Evolutionary conservation across 2,797 vertebrate genomes (phyloP).

Genomic region (Trachops cirrhosus): DNA sequence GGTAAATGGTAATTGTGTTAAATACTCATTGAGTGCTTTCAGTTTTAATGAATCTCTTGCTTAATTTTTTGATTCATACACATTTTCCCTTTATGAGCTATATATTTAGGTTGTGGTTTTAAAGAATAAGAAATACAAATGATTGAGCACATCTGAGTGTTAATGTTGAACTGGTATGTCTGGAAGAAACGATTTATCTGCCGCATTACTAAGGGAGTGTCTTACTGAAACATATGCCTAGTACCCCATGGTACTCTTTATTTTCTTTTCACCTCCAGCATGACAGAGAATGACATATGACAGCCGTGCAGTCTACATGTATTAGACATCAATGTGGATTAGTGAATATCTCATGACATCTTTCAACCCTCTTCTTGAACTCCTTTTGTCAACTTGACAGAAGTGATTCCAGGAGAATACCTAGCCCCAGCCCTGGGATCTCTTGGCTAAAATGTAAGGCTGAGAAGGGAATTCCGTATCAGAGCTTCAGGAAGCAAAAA

Average conservation of each 20-base stretch:
- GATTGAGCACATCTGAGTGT: neutral
- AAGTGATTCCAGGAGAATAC: slow-evolving; percentile 67
- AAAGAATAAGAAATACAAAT: neutral
- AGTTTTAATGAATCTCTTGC: neutral
- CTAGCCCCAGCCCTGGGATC: slow-evolving; percentile 47
- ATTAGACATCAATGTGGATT: slow-evolving; percentile 73
- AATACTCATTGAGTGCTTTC: slow-evolving; percentile 30
- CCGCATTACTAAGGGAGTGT: neutral
- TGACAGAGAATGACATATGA: slow-evolving; percentile 72
- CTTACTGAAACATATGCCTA: slow-evolving; percentile 42
- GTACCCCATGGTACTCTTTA: slow-evolving; percentile 42
- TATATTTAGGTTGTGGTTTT: neutral
- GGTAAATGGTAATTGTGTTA: neutral
- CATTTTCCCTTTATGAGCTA: neutral
- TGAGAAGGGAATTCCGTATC: slow-evolving; percentile 45
- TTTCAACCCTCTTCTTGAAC: slow-evolving; percentile 64
- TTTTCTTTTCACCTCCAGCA: slow-evolving; percentile 62
- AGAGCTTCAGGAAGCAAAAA: slow-evolving; percentile 54
- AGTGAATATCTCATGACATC: slow-evolving; percentile 71
- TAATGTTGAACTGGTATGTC: neutral
- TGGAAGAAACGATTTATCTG: neutral
- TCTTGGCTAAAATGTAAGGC: slow-evolving; percentile 62
- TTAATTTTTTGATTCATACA: neutral
- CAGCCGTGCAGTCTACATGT: slow-evolving; percentile 56
- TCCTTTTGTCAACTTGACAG: slow-evolving; percentile 71